A percentile compares a stretch with the other conserved stretches of the same genome.
These are phyloP conservation scores for Brenthis hecate DNA, from an alignment of 2,888 invertebrate species.

Conservation along the genomic window DNA sequence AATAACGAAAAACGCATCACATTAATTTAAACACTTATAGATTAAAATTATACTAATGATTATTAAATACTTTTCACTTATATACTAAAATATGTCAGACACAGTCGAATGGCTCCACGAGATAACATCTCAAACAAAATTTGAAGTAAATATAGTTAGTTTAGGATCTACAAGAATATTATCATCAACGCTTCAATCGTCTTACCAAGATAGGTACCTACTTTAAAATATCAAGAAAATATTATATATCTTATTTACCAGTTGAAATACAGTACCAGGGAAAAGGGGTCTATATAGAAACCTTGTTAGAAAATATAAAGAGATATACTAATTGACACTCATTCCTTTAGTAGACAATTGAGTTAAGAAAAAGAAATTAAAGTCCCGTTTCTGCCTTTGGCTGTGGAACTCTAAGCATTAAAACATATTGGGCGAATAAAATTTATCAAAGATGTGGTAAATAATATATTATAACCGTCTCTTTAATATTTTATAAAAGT, in stretches of 20 bases:
- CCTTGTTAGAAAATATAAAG: neutral
- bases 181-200: too few relatives aligned
- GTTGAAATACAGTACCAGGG: neutral
- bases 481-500: too few relatives aligned
- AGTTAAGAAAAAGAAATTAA: neutral
- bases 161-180: too few relatives aligned
- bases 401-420: neutral
- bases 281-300: neutral
- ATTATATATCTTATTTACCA: neutral
- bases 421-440: too few relatives aligned
- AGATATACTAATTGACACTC: neutral
- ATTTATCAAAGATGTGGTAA: too few relatives aligned
- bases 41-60: slow-evolving; percentile 6
- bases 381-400: neutral
- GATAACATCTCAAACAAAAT: neutral
- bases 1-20: neutral
- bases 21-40: neutral
- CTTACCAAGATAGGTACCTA: too few relatives aligned
- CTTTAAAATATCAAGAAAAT: neutral
- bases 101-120: slow-evolving; percentile 9
- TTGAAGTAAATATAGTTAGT: neutral
- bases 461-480: too few relatives aligned
- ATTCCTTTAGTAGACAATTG: neutral
- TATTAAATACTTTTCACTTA: neutral
- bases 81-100: slow-evolving; percentile 16